Evolutionary conservation across 2,888 invertebrate species (phyloP), one percentile per base, ranked within the genome.

Genomic region (Melieria picta): DNA sequence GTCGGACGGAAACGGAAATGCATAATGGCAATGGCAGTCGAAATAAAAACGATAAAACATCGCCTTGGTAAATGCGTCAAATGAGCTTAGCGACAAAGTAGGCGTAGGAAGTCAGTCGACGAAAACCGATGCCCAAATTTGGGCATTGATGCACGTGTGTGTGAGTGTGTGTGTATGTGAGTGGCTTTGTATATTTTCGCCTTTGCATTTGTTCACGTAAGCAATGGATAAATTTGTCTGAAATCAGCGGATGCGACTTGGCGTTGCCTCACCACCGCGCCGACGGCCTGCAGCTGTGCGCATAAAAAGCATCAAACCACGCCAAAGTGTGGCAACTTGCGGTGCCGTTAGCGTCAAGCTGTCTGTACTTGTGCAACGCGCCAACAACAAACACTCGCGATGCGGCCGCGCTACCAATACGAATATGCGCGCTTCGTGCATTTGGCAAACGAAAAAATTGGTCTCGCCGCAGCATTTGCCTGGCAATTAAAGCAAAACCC

Each of bases 331-430:
- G 67, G 61, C 45, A 61, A 52, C 13, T 45, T 45, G 60, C 60
- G 60, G 16, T 48, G 60, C 67, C 67, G 61, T 67, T 61, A 67
- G 67, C 67, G 67, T 67, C 67, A 67, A 67, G 67, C 67, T 67
- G 67, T 67, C 67, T 67, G 60, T 50, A 50, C 48, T 50, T 43
- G 50, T 60, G 50, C 42, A 47, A 58, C 30, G 63, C 30, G 30
- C 30, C 30, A 30, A 30, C 30, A 30, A 30, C 30, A 30, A 30
- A 30, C 30, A 30, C 30, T 30, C 30, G 30, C 30, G 50, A 48
- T 42, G 66, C 66, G 67, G 60, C 52, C 7, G 9, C 42, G 4
- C 30, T 3, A 30, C 30, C 30, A 30, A 30, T 30, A 30, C 30
- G 30, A 30, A 30, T 30, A 30, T 30, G 30, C 30, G 30, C 30